phyloP scores from a whole-genome alignment of 2,113 vertebrate species.

The Siniperca knerii region DNA sequence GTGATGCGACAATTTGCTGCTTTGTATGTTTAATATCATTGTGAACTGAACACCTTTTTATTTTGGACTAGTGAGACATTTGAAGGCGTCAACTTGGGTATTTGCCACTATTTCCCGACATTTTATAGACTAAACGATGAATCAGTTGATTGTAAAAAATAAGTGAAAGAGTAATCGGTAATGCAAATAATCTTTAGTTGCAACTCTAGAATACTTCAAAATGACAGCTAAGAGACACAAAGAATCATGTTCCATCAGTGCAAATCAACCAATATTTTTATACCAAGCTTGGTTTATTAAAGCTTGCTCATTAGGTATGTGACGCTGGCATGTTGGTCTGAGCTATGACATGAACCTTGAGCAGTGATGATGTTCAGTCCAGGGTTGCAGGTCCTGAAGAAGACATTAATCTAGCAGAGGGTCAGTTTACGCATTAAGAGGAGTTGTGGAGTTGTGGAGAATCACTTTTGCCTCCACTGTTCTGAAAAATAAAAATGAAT shows the following conservation, averaged over 20 bases:
- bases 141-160: too few species aligned
- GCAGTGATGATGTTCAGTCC: neutral
- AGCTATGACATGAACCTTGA: slow-evolving; percentile 12
- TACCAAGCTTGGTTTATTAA: neutral
- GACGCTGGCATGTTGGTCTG: slow-evolving; percentile 1
- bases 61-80: neutral
- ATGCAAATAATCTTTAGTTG: neutral
- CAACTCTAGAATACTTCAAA: neutral
- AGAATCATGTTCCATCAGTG: neutral
- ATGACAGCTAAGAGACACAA: neutral
- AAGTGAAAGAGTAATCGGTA: neutral
- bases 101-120: neutral
- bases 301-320: slow-evolving; percentile 2
- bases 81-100: too few species aligned
- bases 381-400: slow-evolving; percentile 26
- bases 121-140: neutral
- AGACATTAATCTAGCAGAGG: slow-evolving; percentile 39
- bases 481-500: slow-evolving; percentile 53
- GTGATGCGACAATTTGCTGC: neutral
- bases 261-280: neutral
- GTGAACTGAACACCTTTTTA: neutral
- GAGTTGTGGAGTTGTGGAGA: slow-evolving; percentile 28
- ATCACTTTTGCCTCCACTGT: slow-evolving; percentile 40
- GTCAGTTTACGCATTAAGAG: slow-evolving; percentile 39
- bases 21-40: neutral